phyloP scores from a whole-genome alignment of 2,888 invertebrate genomes.

The Tupiocoris notatus region DNA sequence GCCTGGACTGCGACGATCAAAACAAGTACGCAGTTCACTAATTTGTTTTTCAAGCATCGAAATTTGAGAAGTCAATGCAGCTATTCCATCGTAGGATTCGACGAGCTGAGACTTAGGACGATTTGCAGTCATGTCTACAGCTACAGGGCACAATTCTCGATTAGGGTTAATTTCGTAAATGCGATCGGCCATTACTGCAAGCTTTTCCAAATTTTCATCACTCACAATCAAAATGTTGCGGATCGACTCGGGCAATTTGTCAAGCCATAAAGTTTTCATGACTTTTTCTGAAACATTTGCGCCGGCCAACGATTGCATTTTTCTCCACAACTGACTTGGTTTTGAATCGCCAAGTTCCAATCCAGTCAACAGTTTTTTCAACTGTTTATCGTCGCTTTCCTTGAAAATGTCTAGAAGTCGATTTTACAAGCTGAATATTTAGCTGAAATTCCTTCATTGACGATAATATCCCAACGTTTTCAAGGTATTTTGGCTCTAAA shows the following conservation, averaged over 20 bases:
- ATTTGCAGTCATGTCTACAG: too few relatives aligned
- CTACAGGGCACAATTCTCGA: too few relatives aligned
- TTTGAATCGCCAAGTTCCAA: slow-evolving; percentile 17
- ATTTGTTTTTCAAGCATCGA: too few relatives aligned
- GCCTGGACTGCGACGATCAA: too few relatives aligned
- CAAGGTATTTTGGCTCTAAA: slow-evolving; percentile 13
- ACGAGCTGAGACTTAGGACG: too few relatives aligned
- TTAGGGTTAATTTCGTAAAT: too few relatives aligned
- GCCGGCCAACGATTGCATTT: slow-evolving; percentile 21
- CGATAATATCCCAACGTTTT: slow-evolving; percentile 24
- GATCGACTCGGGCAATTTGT: slow-evolving; percentile 7
- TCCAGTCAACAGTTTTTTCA: slow-evolving; percentile 8
- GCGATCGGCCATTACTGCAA: not conserved
- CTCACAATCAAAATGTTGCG: not conserved
- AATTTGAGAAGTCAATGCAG: too few relatives aligned
- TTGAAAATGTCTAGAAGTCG: slow-evolving; percentile 1
- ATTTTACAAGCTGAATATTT: slow-evolving; percentile 24
- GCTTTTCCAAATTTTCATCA: not conserved
- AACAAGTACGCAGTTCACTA: too few relatives aligned
- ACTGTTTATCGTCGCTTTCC: slow-evolving; percentile 17
- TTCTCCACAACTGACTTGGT: slow-evolving; percentile 21
- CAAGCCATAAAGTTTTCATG: slow-evolving; percentile 7
- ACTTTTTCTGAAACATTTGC: slow-evolving; percentile 18
- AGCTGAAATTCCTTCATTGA: not conserved
- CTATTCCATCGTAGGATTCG: too few relatives aligned